Conservation (phyloP, 2,888 invertebrate genomes). For the Sisyra nigra region DNA sequence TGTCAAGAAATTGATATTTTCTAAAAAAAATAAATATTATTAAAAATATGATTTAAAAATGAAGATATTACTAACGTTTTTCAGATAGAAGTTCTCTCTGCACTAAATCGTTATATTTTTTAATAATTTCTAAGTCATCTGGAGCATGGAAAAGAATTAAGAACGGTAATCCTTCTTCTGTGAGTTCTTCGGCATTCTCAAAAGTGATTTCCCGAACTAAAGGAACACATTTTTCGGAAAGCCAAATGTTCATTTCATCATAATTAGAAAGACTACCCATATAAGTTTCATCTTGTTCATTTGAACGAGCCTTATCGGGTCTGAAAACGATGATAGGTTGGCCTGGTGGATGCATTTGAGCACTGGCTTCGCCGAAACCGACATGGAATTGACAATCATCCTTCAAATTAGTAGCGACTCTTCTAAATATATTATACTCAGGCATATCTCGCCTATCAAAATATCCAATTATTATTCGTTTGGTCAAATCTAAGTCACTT, state of each 20-base stretch:
- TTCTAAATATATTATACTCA: constrained; percentile 64
- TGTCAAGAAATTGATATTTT: constrained; percentile 86
- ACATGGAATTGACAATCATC: constrained; percentile 93
- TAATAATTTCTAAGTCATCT: constrained; percentile 65
- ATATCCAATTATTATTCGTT: constrained; percentile 78
- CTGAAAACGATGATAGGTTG: constrained; percentile 70
- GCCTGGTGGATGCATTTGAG: constrained; percentile 74
- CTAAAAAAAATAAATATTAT: constrained; percentile 33
- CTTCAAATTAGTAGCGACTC: constrained; percentile 73
- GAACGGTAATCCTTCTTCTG: constrained; percentile 97
- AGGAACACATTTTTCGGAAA: constrained; percentile 86
- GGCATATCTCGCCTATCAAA: constrained; percentile 67
- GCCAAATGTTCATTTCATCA: constrained; percentile 81
- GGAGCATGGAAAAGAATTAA: constrained; percentile 89
- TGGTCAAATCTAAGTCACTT: constrained; percentile 57
- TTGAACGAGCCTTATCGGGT: constrained; percentile 61
- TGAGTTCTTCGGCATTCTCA: constrained; percentile 97
- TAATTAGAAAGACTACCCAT: constrained; percentile 55
- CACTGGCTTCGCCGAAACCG: constrained; percentile 71
- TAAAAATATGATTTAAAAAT: constrained; percentile 1
- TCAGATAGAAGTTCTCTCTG: constrained; percentile 60
- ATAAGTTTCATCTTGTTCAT: constrained; percentile 72
- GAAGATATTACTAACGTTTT: constrained; percentile 60
- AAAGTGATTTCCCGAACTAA: constrained; percentile 97
- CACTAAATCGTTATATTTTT: constrained; percentile 71